A percentile compares a stretch with the other conserved stretches of the same genome.
Conservation (phyloP, 2,888 invertebrate genomes). For the Zygothrica quintamaculata region DNA sequence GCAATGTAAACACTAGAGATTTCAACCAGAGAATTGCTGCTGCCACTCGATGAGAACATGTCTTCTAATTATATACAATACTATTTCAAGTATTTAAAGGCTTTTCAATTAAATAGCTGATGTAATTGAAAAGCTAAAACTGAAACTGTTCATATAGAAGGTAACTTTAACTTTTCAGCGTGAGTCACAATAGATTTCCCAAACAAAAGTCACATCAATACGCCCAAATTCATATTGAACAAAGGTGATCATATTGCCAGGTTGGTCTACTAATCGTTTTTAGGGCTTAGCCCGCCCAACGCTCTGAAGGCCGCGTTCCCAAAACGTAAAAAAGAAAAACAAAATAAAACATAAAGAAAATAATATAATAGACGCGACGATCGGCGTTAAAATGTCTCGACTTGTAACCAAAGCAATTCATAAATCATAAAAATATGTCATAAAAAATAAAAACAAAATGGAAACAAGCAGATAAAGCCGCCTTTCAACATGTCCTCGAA, state of each 20-base stretch:
- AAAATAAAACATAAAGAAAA: too few relatives aligned
- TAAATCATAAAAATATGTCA: conserved; percentile 83
- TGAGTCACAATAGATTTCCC: conserved; percentile 25
- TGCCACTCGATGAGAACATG: conserved; percentile 40
- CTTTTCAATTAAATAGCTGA: too few relatives aligned
- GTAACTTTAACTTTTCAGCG: too few relatives aligned
- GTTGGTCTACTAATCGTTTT: conserved; percentile 52
- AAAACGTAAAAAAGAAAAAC: too few relatives aligned
- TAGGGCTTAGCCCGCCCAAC: conserved; percentile 37
- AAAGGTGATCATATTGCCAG: conserved; percentile 46
- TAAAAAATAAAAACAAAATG: conserved; percentile 65
- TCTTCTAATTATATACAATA: conserved; percentile 38
- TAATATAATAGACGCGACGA: conserved; percentile 29
- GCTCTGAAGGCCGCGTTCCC: conserved; percentile 43
- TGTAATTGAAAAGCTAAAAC: too few relatives aligned
- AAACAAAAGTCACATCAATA: conserved; percentile 46
- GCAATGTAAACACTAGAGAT: conserved; percentile 71
- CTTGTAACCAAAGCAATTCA: conserved; percentile 81
- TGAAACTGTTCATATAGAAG: too few relatives aligned
- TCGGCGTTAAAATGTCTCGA: conserved; percentile 46
- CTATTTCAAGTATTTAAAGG: neutral
- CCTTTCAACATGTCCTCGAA: conserved; percentile 78
- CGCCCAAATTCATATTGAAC: conserved; percentile 42
- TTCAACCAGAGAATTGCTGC: conserved; percentile 41
- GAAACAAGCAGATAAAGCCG: conserved; percentile 44